phyloP scores from a whole-genome alignment of 2,888 invertebrate genomes.

The Bibio marci region DNA sequence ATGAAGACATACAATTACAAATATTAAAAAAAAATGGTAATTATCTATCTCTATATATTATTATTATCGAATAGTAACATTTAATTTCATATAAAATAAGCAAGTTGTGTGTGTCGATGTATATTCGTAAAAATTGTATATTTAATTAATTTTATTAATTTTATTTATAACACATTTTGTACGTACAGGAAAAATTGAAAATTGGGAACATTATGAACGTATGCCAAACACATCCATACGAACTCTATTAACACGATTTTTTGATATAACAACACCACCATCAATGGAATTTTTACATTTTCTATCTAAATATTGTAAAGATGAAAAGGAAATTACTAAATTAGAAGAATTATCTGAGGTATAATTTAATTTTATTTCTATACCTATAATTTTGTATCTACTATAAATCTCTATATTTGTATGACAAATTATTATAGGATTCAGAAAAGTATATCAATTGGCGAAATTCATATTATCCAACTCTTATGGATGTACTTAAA shows the following conservation, averaged over 20 bases:
- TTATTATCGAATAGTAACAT: too few species aligned
- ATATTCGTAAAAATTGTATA: too few species aligned
- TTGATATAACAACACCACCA: constrained; percentile 86
- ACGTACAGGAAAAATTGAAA: constrained; percentile 54
- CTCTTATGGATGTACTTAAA: constrained; percentile 67
- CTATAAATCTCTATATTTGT: too few species aligned
- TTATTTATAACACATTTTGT: constrained; percentile 28
- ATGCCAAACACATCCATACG: constrained; percentile 58
- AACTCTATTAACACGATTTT: constrained; percentile 58
- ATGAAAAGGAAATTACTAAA: constrained; percentile 63
- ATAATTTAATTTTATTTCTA: too few species aligned
- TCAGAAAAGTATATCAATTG: constrained; percentile 83
- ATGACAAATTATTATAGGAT: too few species aligned
- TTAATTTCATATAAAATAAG: too few species aligned
- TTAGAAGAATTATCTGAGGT: too few species aligned
- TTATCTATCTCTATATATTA: too few species aligned
- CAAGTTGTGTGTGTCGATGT: too few species aligned
- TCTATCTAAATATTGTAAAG: constrained; percentile 61
- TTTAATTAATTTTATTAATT: constrained; percentile 73
- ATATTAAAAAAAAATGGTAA: constrained; percentile 45
- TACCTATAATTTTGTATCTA: too few species aligned
- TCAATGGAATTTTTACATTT: constrained; percentile 69
- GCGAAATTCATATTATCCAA: constrained; percentile 75
- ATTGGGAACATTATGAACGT: constrained; percentile 74
- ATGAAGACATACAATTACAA: constrained; percentile 59